These are phyloP conservation scores for Spialia ferax DNA, from an alignment of 2,888 invertebrate genomes.

Conservation along the genomic window DNA sequence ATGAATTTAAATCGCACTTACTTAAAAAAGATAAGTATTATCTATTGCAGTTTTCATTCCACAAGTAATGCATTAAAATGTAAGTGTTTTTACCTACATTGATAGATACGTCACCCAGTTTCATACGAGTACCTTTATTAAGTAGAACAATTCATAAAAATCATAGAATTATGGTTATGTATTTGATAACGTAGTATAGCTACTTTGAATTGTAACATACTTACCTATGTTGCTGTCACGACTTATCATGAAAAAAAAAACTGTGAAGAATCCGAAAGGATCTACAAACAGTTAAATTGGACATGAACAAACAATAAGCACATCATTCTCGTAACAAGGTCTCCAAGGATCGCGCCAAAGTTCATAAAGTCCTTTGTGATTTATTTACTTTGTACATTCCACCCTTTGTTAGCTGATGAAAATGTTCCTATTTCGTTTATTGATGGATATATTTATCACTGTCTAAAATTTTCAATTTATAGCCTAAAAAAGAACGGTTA, in stretches of 20 bases:
- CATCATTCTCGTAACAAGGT: conserved; percentile 67
- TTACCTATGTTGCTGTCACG: not conserved
- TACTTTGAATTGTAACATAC: not conserved
- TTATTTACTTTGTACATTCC: conserved; percentile 29
- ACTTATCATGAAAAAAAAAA: conserved; percentile 24
- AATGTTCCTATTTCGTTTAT: conserved; percentile 22
- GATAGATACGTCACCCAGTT: too few relatives aligned
- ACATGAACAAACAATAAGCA: conserved; percentile 69
- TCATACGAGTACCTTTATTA: too few relatives aligned
- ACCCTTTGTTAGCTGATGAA: conserved; percentile 29
- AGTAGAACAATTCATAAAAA: too few relatives aligned
- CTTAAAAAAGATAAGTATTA: too few relatives aligned
- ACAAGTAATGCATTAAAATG: too few relatives aligned
- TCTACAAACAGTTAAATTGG: conserved; percentile 75
- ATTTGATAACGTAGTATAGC: too few relatives aligned
- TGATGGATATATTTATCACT: not conserved
- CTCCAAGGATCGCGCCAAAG: conserved; percentile 56
- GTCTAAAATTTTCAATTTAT: not conserved
- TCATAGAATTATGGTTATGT: too few relatives aligned
- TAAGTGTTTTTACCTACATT: too few relatives aligned
- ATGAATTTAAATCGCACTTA: not conserved
- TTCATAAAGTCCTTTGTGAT: conserved; percentile 34
- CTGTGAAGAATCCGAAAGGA: conserved; percentile 47
- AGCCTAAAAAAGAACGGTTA: too few relatives aligned
- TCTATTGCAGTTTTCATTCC: too few relatives aligned